Evolutionary conservation across 1,140 invertebrate species (phyloP).

Genomic region (Scaptomyza montana): DNA sequence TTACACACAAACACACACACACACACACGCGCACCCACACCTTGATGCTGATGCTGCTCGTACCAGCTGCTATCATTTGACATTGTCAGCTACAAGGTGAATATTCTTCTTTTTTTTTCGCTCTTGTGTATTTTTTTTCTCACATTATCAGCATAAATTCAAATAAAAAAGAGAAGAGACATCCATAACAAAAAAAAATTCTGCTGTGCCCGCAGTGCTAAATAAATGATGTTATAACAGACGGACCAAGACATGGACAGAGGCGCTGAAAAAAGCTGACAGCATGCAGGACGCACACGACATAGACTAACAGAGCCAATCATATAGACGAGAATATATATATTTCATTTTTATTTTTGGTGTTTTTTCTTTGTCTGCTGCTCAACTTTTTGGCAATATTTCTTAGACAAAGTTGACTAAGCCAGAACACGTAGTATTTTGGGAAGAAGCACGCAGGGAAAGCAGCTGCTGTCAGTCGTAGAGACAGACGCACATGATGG

Average conservation of each 20-base stretch:
- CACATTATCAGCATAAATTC: conserved; percentile 82
- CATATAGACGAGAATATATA: conserved; percentile 40
- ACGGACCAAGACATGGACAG: conserved; percentile 43
- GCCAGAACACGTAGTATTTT: conserved; percentile 69
- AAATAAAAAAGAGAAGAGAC: conserved; percentile 60
- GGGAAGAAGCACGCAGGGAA: conserved; percentile 8
- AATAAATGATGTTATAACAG: conserved; percentile 81
- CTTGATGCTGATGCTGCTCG: conserved; percentile 33
- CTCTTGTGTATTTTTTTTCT: conserved; percentile 26
- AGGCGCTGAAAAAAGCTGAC: conserved; percentile 49
- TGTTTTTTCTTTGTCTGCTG: not conserved
- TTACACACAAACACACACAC: conserved; percentile 33
- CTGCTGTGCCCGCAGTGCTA: conserved; percentile 54
- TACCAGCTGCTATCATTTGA: conserved; percentile 29
- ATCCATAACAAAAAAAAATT: not conserved
- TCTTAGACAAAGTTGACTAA: conserved; percentile 76
- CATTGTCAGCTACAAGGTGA: conserved; percentile 50
- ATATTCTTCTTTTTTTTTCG: not conserved
- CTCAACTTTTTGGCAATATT: conserved; percentile 69
- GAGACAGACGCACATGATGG: conserved; percentile 64
- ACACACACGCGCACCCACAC: conserved; percentile 27
- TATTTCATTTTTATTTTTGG: conserved; percentile 16
- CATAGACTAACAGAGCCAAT: conserved; percentile 42
- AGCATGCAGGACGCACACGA: conserved; percentile 56
- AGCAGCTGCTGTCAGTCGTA: conserved; percentile 62